phyloP scores from a whole-genome alignment of 2,797 vertebrate species.

The Rhabdomys pumilio region DNA sequence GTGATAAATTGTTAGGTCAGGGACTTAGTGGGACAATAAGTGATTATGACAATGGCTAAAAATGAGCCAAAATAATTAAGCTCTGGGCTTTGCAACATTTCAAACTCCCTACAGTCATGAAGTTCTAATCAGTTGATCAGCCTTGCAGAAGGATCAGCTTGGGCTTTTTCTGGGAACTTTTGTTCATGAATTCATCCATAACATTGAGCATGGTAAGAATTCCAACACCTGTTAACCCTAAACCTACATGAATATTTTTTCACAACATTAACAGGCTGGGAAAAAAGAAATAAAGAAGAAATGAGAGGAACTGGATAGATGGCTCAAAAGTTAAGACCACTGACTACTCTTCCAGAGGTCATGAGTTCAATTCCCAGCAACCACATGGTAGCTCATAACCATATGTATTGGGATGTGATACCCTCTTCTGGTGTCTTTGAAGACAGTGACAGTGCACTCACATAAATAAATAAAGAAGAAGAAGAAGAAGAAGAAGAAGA shows the following conservation, averaged over 20 bases:
- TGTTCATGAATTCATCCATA: neutral
- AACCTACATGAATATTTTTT: neutral
- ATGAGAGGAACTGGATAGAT: too few relatives aligned
- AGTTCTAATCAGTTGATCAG: neutral
- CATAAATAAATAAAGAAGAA: too few relatives aligned
- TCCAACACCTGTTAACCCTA: neutral
- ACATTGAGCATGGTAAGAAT: slow-evolving; percentile 29
- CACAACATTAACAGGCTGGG: neutral
- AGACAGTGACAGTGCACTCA: too few relatives aligned
- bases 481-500: too few relatives aligned
- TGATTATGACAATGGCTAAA: neutral
- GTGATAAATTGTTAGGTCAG: neutral
- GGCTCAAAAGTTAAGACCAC: too few relatives aligned
- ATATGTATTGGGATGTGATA: too few relatives aligned
- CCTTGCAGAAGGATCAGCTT: neutral
- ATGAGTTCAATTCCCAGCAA: too few relatives aligned
- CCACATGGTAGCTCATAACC: too few relatives aligned
- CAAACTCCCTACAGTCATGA: neutral
- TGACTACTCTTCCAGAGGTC: too few relatives aligned
- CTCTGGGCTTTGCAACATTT: neutral
- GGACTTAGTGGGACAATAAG: neutral
- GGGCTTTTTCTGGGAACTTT: neutral
- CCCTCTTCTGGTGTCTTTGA: too few relatives aligned
- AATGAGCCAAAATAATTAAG: neutral
- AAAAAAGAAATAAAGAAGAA: neutral